Conservation (phyloP, 2,888 invertebrate genomes). For the Agelastica alni region DNA sequence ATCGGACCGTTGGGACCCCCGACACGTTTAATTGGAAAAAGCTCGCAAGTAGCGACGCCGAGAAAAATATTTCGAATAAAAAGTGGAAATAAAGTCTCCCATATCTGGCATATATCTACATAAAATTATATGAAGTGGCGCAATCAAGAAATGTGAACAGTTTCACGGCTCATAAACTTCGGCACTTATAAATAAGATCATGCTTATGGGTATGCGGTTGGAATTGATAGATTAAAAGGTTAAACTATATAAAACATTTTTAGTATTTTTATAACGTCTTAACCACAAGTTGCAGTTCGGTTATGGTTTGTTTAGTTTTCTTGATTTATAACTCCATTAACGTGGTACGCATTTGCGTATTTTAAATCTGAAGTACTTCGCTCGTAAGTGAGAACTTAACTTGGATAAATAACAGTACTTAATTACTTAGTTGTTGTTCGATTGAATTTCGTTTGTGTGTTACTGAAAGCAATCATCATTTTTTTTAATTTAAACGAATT, state of each 20-base stretch:
- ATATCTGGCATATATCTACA: conserved; percentile 33
- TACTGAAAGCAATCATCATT: no score
- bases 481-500: no score
- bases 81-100: conserved; percentile 23
- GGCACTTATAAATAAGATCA: conserved; percentile 39
- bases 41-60: conserved; percentile 9
- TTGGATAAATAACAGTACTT: not conserved
- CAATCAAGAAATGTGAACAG: conserved; percentile 36
- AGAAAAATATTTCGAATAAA: conserved; percentile 15
- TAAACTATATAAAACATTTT: conserved; percentile 36
- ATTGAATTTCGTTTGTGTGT: no score
- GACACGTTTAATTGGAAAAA: conserved; percentile 8
- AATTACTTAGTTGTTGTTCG: not conserved
- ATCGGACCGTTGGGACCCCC: conserved; percentile 1
- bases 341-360: conserved; percentile 2
- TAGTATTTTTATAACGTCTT: conserved; percentile 40
- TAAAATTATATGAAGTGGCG: conserved; percentile 37
- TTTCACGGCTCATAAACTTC: conserved; percentile 42
- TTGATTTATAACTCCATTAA: conserved; percentile 39
- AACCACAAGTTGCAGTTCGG: conserved; percentile 39
- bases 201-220: conserved; percentile 39
- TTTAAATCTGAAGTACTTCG: conserved; percentile 9
- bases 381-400: not conserved
- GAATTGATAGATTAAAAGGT: conserved; percentile 46
- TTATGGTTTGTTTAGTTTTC: conserved; percentile 40